phyloP scores from a whole-genome alignment of 1,140 invertebrate genomes.

The Panagrolaimus sp. region DNA sequence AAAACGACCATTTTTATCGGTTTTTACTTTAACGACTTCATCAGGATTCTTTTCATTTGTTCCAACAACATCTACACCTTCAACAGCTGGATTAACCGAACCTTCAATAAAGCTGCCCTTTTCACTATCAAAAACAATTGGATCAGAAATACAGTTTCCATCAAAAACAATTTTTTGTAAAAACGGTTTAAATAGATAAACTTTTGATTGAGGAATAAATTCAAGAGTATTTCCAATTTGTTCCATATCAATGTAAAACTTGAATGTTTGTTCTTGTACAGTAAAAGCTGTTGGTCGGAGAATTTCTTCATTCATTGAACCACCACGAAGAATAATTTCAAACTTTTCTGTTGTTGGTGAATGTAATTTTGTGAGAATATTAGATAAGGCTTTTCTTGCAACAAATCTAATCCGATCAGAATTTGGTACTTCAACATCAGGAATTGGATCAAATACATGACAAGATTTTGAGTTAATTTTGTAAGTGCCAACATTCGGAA shows the following conservation, averaged over 20 bases:
- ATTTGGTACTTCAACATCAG: background rate
- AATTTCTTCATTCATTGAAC: background rate
- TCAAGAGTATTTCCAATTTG: background rate
- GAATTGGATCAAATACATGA: background rate
- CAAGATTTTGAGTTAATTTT: background rate
- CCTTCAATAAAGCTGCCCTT: conserved; percentile 1
- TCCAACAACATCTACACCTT: conserved; percentile 1
- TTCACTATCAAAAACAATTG: background rate
- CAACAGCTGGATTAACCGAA: background rate
- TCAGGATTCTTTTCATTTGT: background rate
- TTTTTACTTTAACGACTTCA: background rate
- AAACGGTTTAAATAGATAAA: background rate
- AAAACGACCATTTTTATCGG: background rate
- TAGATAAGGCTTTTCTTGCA: background rate
- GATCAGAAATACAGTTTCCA: background rate
- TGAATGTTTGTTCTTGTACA: background rate
- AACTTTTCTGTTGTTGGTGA: background rate
- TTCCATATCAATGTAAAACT: background rate
- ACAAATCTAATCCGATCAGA: background rate
- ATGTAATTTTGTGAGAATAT: background rate
- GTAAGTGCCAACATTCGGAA: background rate
- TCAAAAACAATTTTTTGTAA: background rate
- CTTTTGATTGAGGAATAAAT: background rate
- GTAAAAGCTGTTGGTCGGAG: background rate
- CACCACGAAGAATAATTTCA: background rate